Base-by-base conservation (phyloP, 1,140 invertebrate genomes). In the Pygmarrhopalites habei region DNA sequence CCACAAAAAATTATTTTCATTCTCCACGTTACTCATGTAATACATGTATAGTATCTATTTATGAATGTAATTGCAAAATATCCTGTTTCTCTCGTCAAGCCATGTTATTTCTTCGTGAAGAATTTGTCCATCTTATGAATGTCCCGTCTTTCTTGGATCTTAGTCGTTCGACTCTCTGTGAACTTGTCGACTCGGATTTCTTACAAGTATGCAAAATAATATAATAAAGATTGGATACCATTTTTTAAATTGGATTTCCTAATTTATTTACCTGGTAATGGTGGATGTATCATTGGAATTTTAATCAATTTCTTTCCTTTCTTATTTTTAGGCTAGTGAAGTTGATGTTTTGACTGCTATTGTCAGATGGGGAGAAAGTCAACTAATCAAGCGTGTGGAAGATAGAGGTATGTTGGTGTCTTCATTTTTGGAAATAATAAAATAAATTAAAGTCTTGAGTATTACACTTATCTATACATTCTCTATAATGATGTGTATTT, bases 51-150 rank as follows among this genome's bases (percentile, higher is more conserved):
- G n/a, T n/a, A n/a, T n/a, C n/a, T n/a, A n/a, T n/a, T n/a, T n/a
- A n/a, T n/a, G n/a, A n/a, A n/a, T n/a, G n/a, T n/a, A n/a, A n/a
- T n/a, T n/a, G n/a, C n/a, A n/a, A n/a, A n/a, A n/a, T n/a, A n/a
- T n/a, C n/a, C n/a, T n/a, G n/a, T n/a, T n/a, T n/a, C n/a, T n/a
- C n/a, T 70, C 80, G 91, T 62, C 91, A 90, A 74, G 86, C 90
- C 29, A 82, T 89, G 63, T 86, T 89, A 68, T 92, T 84, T 77
- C 78, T 93, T 4, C 81, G 86, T 30, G 87, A 95, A 76, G 90
- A 94, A 77, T 93, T 92, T 76, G 81, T 86, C 57, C 78, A 85
- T n/a, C 80, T 91, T 43, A 80, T 82, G 3, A 82, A 83, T 66
- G 84, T 81, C 35, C 83, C 82, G 12, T 85, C 90, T 28, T 77